A percentile compares a stretch with the other conserved stretches of the same genome.
These are phyloP conservation scores for Jordanella pulchra DNA, from an alignment of 2,797 vertebrate species.

Conservation along the genomic window DNA sequence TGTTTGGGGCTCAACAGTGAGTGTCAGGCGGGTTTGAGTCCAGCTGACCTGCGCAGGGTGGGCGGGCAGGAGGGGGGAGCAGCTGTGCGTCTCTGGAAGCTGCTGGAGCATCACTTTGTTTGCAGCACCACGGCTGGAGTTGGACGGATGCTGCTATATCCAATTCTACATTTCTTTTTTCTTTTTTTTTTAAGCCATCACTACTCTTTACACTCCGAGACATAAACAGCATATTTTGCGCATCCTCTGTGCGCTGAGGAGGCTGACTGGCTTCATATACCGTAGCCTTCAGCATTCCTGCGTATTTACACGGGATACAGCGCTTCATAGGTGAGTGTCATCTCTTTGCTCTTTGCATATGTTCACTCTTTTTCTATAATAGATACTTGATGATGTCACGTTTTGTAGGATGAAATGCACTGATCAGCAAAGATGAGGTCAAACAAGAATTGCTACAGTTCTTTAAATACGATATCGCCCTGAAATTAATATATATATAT, in stretches of 20 bases:
- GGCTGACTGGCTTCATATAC: conserved; percentile 52
- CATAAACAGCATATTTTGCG: conserved; percentile 16
- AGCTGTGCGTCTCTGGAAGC: conserved; percentile 62
- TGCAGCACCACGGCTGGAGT: conserved; percentile 12
- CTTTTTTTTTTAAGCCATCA: background rate
- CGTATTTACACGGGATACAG: conserved; percentile 39
- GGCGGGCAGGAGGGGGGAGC: conserved; percentile 15
- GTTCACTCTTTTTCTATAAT: background rate
- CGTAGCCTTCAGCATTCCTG: conserved; percentile 53
- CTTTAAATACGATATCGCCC: background rate
- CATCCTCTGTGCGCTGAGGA: conserved; percentile 52
- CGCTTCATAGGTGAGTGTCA: conserved; percentile 64
- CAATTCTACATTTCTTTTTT: background rate
- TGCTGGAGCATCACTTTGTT: conserved; percentile 14
- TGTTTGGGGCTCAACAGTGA: conserved; percentile 50
- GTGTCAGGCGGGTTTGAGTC: conserved; percentile 58
- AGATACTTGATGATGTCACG: conserved; percentile 25
- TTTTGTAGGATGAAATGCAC: conserved; percentile 20
- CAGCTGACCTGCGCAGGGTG: conserved; percentile 69
- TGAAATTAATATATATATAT: no score
- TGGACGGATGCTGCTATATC: conserved; percentile 4
- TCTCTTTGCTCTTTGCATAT: conserved; percentile 40
- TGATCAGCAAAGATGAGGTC: conserved; percentile 45
- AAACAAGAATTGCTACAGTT: conserved; percentile 41
- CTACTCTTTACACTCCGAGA: conserved; percentile 16